Percentiles rank a stretch among this genome's conserved stretches.
These are phyloP conservation scores for Astreopora myriophthalma DNA, from an alignment of 64 coral and sea anemone genomes.

Conservation along the genomic window DNA sequence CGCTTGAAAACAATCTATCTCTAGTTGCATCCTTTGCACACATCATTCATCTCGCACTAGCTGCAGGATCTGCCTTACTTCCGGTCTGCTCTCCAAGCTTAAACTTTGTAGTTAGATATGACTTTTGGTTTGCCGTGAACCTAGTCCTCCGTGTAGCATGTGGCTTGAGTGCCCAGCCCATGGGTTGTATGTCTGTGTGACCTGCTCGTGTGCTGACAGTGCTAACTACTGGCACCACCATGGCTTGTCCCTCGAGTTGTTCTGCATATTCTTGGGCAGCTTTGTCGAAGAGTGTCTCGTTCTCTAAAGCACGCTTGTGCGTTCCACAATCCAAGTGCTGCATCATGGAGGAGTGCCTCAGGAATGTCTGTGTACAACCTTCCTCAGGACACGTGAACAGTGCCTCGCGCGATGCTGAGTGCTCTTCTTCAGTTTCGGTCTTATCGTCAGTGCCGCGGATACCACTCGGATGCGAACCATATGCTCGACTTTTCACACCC, in stretches of 20 bases:
- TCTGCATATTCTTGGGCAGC: constrained; percentile 43
- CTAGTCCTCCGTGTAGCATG: neutral
- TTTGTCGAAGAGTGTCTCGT: neutral
- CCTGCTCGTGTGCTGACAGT: neutral
- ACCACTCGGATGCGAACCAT: neutral
- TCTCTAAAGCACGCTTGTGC: constrained; percentile 13
- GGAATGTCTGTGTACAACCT: constrained; percentile 20
- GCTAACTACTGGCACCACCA: neutral
- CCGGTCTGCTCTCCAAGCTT: constrained; percentile 22
- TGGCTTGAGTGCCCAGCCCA: neutral
- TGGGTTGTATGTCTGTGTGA: neutral
- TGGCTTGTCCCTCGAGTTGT: constrained; percentile 27
- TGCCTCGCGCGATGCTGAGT: neutral
- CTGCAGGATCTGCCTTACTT: constrained; percentile 9
- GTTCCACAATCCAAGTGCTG: constrained; percentile 45
- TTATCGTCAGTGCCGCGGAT: neutral
- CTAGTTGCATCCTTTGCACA: neutral
- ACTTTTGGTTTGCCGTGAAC: neutral
- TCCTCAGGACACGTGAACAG: constrained; percentile 46
- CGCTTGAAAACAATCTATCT: neutral
- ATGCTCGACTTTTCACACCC: neutral
- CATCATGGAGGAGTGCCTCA: constrained; percentile 48
- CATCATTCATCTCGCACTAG: neutral
- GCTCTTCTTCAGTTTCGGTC: neutral
- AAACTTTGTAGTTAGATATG: constrained; percentile 14